Evolutionary conservation across 1,140 invertebrate genomes (phyloP).

Genomic region (Drosophila lacteicornis): DNA sequence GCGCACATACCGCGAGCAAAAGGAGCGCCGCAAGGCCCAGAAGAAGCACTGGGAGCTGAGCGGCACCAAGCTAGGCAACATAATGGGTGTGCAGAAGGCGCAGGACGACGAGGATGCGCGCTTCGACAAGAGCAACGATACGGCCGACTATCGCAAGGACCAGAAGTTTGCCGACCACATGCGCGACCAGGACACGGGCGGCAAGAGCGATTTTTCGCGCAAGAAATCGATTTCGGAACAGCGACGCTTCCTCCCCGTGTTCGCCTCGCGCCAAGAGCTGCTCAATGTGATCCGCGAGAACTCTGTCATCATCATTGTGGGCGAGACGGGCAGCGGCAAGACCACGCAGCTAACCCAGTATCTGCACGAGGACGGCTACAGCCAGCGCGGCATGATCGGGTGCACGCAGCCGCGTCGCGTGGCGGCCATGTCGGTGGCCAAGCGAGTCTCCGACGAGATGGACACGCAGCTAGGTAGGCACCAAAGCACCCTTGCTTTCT

Average conservation of each 20-base stretch:
- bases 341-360: constrained; percentile 99
- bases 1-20: constrained; percentile 96
- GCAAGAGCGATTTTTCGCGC: constrained; percentile 95
- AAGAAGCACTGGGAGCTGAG: constrained; percentile 99
- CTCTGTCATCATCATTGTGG: constrained; percentile 97
- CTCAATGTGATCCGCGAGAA: constrained; percentile 98
- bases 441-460: constrained; percentile 99
- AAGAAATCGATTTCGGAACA: constrained; percentile 95
- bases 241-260: constrained; percentile 96
- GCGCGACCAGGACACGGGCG: constrained; percentile 88
- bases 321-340: constrained; percentile 99
- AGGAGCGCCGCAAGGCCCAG: constrained; percentile 97
- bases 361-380: constrained; percentile 98
- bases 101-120: constrained; percentile 90
- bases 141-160: constrained; percentile 92
- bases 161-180: constrained; percentile 99
- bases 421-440: constrained; percentile 99
- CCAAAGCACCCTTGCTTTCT: neutral
- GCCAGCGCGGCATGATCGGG: constrained; percentile 96
- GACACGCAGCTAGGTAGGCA: constrained; percentile 90
- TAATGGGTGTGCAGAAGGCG: constrained; percentile 96
- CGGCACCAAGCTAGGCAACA: constrained; percentile 98
- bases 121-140: constrained; percentile 87
- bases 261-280: constrained; percentile 97
- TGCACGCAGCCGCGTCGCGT: constrained; percentile 97